Evolutionary conservation across 1,140 invertebrate species (phyloP).

Genomic region (Brachionus koreanus): DNA sequence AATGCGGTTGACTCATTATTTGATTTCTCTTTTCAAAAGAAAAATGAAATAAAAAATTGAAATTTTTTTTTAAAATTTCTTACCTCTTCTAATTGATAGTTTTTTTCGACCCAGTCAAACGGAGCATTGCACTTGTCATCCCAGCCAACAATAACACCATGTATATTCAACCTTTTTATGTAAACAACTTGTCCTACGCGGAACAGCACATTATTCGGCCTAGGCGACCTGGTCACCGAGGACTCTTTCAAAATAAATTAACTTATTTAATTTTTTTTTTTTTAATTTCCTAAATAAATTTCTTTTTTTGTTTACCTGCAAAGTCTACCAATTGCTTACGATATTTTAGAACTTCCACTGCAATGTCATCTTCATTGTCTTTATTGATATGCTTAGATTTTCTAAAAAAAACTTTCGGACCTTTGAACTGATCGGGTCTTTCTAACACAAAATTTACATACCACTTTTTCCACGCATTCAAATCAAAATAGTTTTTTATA

Average conservation of each 20-base stretch:
- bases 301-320: neutral
- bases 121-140: slow-evolving; percentile 57
- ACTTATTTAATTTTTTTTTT: neutral
- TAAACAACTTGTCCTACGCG: slow-evolving; percentile 62
- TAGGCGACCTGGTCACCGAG: slow-evolving; percentile 51
- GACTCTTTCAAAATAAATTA: slow-evolving; percentile 49
- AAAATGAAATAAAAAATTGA: slow-evolving; percentile 3
- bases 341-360: neutral
- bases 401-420: neutral
- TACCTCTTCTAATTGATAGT: slow-evolving; percentile 47
- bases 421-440: neutral
- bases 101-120: slow-evolving; percentile 50
- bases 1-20: slow-evolving; percentile 25
- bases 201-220: slow-evolving; percentile 58
- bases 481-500: slow-evolving; percentile 10
- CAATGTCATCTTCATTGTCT: neutral
- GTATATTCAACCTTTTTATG: slow-evolving; percentile 60
- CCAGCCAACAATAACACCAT: slow-evolving; percentile 64
- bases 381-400: neutral
- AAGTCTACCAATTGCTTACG: slow-evolving; percentile 1
- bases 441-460: slow-evolving; percentile 41
- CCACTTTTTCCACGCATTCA: slow-evolving; percentile 39
- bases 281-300: neutral
- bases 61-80: slow-evolving; percentile 6
- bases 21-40: slow-evolving; percentile 28